These are phyloP conservation scores for Nephila pilipes DNA, from an alignment of 1,140 invertebrate genomes.

Conservation along the genomic window DNA sequence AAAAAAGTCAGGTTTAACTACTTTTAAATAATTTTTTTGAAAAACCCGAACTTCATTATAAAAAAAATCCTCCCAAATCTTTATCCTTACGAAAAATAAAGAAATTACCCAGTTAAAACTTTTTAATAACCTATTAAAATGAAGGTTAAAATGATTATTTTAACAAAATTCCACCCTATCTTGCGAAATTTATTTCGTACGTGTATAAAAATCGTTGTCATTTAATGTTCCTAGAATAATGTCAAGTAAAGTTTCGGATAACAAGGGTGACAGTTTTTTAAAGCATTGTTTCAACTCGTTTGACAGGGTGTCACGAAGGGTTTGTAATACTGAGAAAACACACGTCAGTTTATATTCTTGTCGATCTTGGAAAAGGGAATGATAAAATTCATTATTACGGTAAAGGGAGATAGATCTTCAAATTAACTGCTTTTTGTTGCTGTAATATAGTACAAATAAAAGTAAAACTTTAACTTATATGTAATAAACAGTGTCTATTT, in stretches of 20 bases:
- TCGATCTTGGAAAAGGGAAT: not conserved
- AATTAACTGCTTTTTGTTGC: not conserved
- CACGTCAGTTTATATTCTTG: slow-evolving; percentile 3
- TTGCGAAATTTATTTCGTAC: not conserved
- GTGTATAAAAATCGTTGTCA: not conserved
- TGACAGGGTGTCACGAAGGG: slow-evolving; percentile 20
- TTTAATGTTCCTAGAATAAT: not conserved
- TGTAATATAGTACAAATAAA: not conserved
- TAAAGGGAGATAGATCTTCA: not conserved
- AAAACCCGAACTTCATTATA: too few species aligned
- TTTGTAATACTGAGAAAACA: slow-evolving; percentile 17
- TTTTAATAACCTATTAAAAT: not conserved
- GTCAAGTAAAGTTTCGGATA: slow-evolving; percentile 13
- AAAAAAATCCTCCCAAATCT: too few species aligned
- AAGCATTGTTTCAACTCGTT: slow-evolving; percentile 17
- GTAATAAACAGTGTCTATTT: not conserved
- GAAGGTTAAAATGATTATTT: not conserved
- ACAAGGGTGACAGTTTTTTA: slow-evolving; percentile 28
- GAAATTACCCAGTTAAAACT: too few species aligned
- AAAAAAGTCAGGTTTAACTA: too few species aligned
- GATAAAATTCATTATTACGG: not conserved
- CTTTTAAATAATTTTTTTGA: too few species aligned
- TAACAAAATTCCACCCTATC: not conserved
- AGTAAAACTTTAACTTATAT: not conserved
- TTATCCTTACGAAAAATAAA: too few species aligned